These are phyloP conservation scores for Clavelina lepadiformis DNA, from an alignment of 23 tunicate species.

Conservation along the genomic window DNA sequence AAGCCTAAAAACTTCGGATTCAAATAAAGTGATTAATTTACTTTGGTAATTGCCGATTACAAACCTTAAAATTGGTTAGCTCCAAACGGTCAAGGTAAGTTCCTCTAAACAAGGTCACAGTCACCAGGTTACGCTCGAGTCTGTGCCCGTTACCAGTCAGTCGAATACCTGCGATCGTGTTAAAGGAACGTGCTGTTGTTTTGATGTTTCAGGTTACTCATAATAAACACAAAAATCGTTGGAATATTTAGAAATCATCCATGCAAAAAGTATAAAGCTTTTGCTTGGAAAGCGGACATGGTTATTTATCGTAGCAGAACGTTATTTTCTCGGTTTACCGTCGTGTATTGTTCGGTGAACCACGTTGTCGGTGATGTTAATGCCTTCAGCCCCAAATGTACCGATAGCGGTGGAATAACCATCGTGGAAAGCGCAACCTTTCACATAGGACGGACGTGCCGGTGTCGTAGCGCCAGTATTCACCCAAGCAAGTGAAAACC, in stretches of 20 bases:
- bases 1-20: too few relatives aligned
- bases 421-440: conserved; percentile 62
- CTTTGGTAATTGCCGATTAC: too few relatives aligned
- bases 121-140: conserved; percentile 45
- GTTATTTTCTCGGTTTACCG: conserved; percentile 31
- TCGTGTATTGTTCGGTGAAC: conserved; percentile 50
- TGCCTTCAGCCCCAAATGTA: conserved; percentile 26
- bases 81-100: conserved; percentile 32
- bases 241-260: not conserved
- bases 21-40: too few relatives aligned
- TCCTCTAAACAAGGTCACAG: conserved; percentile 51
- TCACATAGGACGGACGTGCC: conserved; percentile 11
- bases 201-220: not conserved
- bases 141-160: conserved; percentile 39
- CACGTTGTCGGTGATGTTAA: conserved; percentile 37
- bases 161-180: conserved; percentile 66
- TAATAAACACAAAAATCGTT: not conserved
- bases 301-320: too few relatives aligned
- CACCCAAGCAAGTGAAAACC: conserved; percentile 59
- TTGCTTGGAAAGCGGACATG: too few relatives aligned
- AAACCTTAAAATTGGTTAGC: conserved; percentile 10
- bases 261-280: too few relatives aligned
- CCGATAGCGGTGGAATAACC: conserved; percentile 70
- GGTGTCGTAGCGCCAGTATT: conserved; percentile 46
- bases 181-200: too few relatives aligned